Base-by-base conservation (phyloP, 2,113 vertebrate genomes). In the Brachypodius melanocephalos region DNA sequence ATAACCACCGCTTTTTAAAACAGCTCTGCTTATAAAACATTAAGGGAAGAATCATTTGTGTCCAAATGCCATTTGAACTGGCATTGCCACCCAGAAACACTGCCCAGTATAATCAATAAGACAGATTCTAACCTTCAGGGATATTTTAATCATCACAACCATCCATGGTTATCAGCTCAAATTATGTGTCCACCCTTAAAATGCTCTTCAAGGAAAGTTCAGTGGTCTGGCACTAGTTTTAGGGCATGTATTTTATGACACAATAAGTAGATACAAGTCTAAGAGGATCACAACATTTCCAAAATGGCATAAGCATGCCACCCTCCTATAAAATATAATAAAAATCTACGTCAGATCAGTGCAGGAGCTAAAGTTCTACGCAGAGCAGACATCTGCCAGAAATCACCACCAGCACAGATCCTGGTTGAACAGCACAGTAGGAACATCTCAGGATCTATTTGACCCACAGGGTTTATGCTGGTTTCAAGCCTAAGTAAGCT, bases 71-170 rank as follows among this genome's bases (percentile, higher is more conserved):
- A 93, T 78, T 78, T 2, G 16, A 94, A 80, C 51, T 88, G 93
- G 91, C 93, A 93, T 2, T 2, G 3, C 75, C 59, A 71, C 82
- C 46, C 72, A 90, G 75, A 80, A 95, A 93, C 1, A 2, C 48
- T 80, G 40, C 68, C 73, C 82, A 67, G 58, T 74, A 73, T 92
- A 96, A 95, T 90, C 90, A 86, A 22, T 94, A 88, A 94, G 94
- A 96, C 94, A 96, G 85, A 92, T 88, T 88, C 68, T 83, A 94
- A 90, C 93, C 93, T 90, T 90, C 61, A 57, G 93, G 82, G 76
- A 65, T 93, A 94, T 93, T 91, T 96, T 93, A 91, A 90, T 96
- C 93, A 90, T 74, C 85, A 83, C 82, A 93, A 65, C 63, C 36
- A 90, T 73, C 78, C 78, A 74, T 5, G 36, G 75, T 73, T 90